phyloP scores from a whole-genome alignment of 2,888 invertebrate species.

The Tubulanus polymorphus region DNA sequence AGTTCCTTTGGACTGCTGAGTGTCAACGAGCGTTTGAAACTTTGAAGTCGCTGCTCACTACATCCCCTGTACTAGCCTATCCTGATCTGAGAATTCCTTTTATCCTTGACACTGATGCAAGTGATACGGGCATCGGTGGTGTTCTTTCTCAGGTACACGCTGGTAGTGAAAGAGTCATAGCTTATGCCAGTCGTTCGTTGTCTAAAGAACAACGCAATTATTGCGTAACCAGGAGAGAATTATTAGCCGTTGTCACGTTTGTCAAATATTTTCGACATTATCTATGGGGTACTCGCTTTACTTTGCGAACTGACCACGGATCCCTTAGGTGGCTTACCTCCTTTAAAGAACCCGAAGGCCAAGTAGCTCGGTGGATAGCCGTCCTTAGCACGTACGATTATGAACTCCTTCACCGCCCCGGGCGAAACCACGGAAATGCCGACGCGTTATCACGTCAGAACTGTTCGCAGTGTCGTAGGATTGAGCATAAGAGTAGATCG shows the following conservation, averaged over 20 bases:
- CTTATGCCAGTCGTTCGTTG: conserved; percentile 3
- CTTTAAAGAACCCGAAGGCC: conserved; percentile 18
- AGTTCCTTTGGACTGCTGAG: conserved; percentile 15
- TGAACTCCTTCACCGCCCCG: conserved; percentile 8
- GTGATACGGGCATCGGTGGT: conserved; percentile 10
- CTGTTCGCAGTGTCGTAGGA: too few species aligned
- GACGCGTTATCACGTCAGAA: conserved; percentile 19
- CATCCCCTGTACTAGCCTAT: conserved; percentile 8
- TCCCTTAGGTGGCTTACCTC: conserved; percentile 17
- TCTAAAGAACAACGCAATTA: conserved; percentile 4
- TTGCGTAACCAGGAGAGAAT: conserved; percentile 8
- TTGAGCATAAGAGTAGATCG: too few species aligned
- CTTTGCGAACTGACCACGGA: conserved; percentile 15
- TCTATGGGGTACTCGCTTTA: conserved; percentile 11
- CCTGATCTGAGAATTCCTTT: conserved; percentile 9
- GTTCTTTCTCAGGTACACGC: conserved; percentile 12
- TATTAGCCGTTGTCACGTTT: background rate
- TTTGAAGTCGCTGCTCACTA: conserved; percentile 2
- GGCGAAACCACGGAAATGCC: conserved; percentile 15
- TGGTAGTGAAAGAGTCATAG: background rate
- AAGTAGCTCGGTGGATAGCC: conserved; percentile 20
- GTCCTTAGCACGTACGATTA: conserved; percentile 2
- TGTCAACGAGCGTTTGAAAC: conserved; percentile 7
- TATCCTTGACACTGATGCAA: conserved; percentile 14
- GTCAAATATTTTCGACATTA: conserved; percentile 5